These are phyloP conservation scores for Paedocypris micromegethes DNA, from an alignment of 2,797 vertebrate species.

Conservation along the genomic window DNA sequence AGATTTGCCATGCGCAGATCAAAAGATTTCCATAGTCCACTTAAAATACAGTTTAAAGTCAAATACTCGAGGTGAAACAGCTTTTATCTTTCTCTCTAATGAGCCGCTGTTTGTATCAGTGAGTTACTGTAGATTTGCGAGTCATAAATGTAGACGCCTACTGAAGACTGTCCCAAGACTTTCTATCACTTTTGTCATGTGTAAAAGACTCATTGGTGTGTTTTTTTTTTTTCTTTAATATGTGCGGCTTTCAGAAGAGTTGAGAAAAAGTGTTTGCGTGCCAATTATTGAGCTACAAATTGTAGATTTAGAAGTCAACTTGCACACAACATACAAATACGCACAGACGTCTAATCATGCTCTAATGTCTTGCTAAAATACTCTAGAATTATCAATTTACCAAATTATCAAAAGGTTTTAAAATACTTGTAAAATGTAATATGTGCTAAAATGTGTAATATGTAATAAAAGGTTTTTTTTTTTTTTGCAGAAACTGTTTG, in stretches of 20 bases:
- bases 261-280: no score
- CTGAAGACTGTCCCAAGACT: conserved; percentile 20
- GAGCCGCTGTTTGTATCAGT: conserved; percentile 11
- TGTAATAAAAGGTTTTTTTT: no score
- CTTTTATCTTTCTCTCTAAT: conserved; percentile 21
- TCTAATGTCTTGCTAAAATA: no score
- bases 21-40: conserved; percentile 32
- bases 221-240: background rate
- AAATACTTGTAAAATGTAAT: no score
- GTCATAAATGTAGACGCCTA: conserved; percentile 34
- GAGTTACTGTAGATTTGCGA: conserved; percentile 12
- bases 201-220: background rate
- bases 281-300: no score
- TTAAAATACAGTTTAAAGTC: conserved; percentile 28
- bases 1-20: conserved; percentile 41
- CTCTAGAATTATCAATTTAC: no score
- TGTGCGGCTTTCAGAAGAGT: background rate
- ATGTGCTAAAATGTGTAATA: no score
- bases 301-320: no score
- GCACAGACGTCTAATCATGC: no score
- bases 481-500: no score
- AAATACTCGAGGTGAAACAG: conserved; percentile 27
- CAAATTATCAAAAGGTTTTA: no score
- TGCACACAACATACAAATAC: no score
- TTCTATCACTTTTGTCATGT: conserved; percentile 34